Evolutionary conservation across 1,140 invertebrate species (phyloP).

Genomic region (Ooceraea biroi): DNA sequence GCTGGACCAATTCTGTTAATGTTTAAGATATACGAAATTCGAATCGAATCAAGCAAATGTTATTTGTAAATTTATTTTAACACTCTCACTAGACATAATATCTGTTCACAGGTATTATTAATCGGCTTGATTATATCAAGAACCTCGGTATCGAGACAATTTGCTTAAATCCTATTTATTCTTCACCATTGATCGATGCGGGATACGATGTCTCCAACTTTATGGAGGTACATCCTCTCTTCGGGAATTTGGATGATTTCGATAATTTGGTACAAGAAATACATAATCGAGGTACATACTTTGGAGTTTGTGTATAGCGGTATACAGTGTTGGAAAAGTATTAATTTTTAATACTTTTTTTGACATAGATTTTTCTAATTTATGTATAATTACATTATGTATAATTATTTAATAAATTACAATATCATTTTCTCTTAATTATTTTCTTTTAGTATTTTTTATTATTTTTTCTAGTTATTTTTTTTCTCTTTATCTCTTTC

Average conservation of each 20-base stretch:
- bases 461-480: too few species aligned
- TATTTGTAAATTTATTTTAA: too few species aligned
- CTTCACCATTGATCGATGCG: constrained; percentile 85
- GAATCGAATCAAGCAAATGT: too few species aligned
- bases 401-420: too few species aligned
- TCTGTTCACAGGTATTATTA: constrained; percentile 77
- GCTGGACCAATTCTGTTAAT: too few species aligned
- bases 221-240: constrained; percentile 84
- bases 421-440: too few species aligned
- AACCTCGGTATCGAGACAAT: constrained; percentile 86
- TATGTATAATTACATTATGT: too few species aligned
- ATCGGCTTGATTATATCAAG: constrained; percentile 83
- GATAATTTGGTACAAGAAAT: constrained; percentile 80
- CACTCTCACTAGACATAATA: not conserved
- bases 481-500: too few species aligned
- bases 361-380: too few species aligned
- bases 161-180: constrained; percentile 87
- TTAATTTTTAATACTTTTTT: not conserved
- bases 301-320: too few species aligned
- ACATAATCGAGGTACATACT: constrained; percentile 74
- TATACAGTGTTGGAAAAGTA: not conserved
- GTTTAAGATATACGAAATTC: too few species aligned
- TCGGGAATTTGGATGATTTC: constrained; percentile 87
- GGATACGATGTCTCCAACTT: constrained; percentile 87
- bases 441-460: too few species aligned